Percentiles rank a stretch among this genome's conserved stretches.
phyloP scores from a whole-genome alignment of 2,113 vertebrate genomes.

The Pycnonotus jocosus region DNA sequence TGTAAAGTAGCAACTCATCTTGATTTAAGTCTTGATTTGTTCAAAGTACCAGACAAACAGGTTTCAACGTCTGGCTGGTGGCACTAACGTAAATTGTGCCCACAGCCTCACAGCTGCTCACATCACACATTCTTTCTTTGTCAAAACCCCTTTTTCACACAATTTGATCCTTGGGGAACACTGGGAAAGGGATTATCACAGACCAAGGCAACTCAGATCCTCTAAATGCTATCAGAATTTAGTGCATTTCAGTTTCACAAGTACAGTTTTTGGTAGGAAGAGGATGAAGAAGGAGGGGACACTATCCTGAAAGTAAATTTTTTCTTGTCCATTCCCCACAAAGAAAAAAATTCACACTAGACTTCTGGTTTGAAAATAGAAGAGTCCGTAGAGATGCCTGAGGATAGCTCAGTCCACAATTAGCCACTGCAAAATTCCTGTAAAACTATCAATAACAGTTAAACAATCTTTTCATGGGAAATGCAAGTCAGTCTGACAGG shows the following conservation, averaged over 20 bases:
- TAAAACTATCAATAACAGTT: not conserved
- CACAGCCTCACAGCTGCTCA: not conserved
- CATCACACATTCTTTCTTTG: not conserved
- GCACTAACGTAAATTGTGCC: not conserved
- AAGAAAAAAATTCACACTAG: not conserved
- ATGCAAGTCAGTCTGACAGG: not conserved
- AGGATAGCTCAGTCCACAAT: not conserved
- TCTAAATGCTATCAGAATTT: not conserved
- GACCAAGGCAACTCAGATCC: not conserved
- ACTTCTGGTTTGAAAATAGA: not conserved
- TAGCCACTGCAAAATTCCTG: not conserved
- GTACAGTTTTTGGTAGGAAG: not conserved
- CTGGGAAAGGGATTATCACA: not conserved
- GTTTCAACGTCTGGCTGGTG: not conserved
- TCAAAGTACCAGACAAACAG: not conserved
- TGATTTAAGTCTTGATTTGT: not conserved
- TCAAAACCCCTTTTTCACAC: not conserved
- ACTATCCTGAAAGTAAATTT: not conserved
- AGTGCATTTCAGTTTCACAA: not conserved
- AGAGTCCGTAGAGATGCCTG: not conserved
- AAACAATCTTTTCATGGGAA: not conserved
- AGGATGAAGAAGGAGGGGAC: not conserved
- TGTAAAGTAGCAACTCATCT: not conserved
- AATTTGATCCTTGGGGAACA: not conserved
- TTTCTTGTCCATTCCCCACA: rapidly evolving